Percentiles rank a stretch among this genome's conserved stretches.
These are phyloP conservation scores for Cosmorhoe ocellata DNA, from an alignment of 2,888 invertebrate genomes.

Conservation along the genomic window DNA sequence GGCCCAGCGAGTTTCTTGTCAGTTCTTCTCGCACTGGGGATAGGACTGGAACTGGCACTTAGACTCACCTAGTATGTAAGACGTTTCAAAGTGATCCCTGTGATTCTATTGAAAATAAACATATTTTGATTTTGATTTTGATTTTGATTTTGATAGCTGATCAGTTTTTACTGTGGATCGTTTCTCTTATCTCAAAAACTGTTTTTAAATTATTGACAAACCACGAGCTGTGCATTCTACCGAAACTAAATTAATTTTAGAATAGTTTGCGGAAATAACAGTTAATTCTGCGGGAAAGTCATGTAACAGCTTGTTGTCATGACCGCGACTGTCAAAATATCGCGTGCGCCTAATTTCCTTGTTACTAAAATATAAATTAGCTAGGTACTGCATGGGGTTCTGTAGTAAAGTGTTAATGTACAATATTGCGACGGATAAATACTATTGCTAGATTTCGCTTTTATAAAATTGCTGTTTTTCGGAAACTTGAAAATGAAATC, in stretches of 20 bases:
- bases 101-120: no score
- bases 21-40: no score
- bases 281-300: slow-evolving; percentile 15
- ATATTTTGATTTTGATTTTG: no score
- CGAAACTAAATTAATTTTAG: neutral
- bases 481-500: no score
- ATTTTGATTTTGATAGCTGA: no score
- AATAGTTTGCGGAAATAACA: slow-evolving; percentile 24
- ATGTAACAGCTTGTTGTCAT: slow-evolving; percentile 16
- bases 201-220: neutral
- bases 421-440: no score
- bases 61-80: no score
- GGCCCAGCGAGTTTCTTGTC: no score
- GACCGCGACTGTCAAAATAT: slow-evolving; percentile 25
- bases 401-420: slow-evolving; percentile 4
- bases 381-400: slow-evolving; percentile 1
- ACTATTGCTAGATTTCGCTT: no score
- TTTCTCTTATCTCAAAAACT: neutral
- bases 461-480: no score
- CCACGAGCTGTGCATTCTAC: neutral
- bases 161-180: slow-evolving; percentile 3
- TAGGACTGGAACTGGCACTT: no score
- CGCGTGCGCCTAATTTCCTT: slow-evolving; percentile 27
- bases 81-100: no score
- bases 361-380: slow-evolving; percentile 27